phyloP scores from a whole-genome alignment of 2,113 vertebrate genomes.

The Agapornis roseicollis region DNA sequence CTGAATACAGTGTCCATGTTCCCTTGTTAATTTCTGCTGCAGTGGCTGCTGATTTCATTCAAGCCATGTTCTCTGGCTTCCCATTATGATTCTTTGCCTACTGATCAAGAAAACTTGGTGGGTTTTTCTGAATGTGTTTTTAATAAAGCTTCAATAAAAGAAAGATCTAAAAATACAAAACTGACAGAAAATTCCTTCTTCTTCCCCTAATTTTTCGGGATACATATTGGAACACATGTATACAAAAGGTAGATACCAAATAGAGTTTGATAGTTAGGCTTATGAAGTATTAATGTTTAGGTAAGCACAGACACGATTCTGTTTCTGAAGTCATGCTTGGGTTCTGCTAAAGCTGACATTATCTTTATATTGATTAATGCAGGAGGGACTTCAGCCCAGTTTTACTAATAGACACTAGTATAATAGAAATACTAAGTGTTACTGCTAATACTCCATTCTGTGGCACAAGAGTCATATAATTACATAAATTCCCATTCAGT shows the following conservation, averaged over 20 bases:
- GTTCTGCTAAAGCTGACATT: background rate
- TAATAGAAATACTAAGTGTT: background rate
- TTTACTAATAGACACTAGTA: background rate
- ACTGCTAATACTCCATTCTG: background rate
- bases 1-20: rapidly evolving
- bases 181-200: background rate
- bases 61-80: background rate
- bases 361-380: background rate
- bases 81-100: background rate
- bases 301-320: background rate
- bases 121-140: background rate
- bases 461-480: background rate
- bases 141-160: background rate
- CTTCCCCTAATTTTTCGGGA: background rate
- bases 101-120: background rate
- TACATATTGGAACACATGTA: background rate
- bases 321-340: background rate
- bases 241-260: background rate
- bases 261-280: background rate
- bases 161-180: background rate
- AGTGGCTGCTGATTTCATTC: background rate
- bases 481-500: background rate
- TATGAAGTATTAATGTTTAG: background rate
- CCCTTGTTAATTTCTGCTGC: background rate
- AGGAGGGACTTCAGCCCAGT: background rate